Evolutionary conservation across 2,113 vertebrate genomes (phyloP).

Genomic region (Scomber colias): DNA sequence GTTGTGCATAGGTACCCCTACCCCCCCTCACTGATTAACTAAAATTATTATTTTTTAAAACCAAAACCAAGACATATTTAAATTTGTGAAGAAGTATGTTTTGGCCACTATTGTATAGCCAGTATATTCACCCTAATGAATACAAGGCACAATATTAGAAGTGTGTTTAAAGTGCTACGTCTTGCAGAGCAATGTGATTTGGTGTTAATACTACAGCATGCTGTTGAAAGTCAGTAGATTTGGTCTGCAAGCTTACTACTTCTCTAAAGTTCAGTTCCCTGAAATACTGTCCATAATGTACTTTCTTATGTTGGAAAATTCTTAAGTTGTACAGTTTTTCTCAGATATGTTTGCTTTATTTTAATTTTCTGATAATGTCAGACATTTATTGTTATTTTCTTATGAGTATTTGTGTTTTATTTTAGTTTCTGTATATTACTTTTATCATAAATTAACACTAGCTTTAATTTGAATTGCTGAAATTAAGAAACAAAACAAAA

Average conservation of each 20-base stretch:
- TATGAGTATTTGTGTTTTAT: constrained; percentile 86
- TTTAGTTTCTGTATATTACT: constrained; percentile 91
- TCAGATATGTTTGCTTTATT: constrained; percentile 88
- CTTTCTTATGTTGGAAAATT: constrained; percentile 76
- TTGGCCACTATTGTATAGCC: constrained; percentile 78
- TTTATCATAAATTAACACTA: constrained; percentile 92
- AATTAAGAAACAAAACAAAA: constrained; percentile 68
- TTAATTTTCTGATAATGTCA: constrained; percentile 91
- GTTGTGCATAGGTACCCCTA: constrained; percentile 68
- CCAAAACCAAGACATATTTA: constrained; percentile 79
- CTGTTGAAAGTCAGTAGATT: constrained; percentile 74
- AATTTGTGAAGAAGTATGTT: constrained; percentile 76
- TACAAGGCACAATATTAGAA: constrained; percentile 75
- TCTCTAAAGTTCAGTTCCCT: constrained; percentile 78
- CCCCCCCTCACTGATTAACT: constrained; percentile 56
- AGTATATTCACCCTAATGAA: constrained; percentile 72
- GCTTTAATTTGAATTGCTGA: constrained; percentile 90
- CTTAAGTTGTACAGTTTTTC: constrained; percentile 93
- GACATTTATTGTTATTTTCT: constrained; percentile 92
- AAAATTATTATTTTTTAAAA: constrained; percentile 57
- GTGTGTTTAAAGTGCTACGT: constrained; percentile 78
- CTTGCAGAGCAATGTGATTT: constrained; percentile 76
- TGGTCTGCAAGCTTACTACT: constrained; percentile 78
- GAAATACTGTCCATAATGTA: constrained; percentile 77
- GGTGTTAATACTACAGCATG: constrained; percentile 79